Evolutionary conservation across 2,888 invertebrate genomes (phyloP).

Genomic region (Tiphia femorata): DNA sequence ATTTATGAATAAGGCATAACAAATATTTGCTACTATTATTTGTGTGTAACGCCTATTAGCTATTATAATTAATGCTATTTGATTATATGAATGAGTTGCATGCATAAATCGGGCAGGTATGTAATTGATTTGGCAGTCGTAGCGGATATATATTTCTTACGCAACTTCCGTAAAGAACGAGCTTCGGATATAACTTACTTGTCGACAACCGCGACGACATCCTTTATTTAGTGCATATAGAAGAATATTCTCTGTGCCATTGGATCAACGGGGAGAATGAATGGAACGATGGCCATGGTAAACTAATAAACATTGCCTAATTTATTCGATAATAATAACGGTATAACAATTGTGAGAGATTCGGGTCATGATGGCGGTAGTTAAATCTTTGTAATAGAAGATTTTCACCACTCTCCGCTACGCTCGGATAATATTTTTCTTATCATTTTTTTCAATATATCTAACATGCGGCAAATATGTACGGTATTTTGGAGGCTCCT

Average conservation of each 20-base stretch:
- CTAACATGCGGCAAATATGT: too few species aligned
- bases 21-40: background rate
- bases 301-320: too few species aligned
- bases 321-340: background rate
- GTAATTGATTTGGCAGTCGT: background rate
- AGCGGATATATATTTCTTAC: slow-evolving; percentile 10
- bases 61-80: background rate
- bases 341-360: background rate
- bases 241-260: slow-evolving; percentile 21
- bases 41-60: background rate
- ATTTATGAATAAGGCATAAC: background rate
- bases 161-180: slow-evolving; percentile 47
- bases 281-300: slow-evolving; percentile 65
- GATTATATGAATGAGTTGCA: background rate
- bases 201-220: slow-evolving; percentile 12
- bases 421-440: too few species aligned
- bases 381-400: slow-evolving; percentile 21
- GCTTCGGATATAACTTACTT: slow-evolving; percentile 35
- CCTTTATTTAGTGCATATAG: slow-evolving; percentile 9
- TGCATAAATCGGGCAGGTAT: background rate
- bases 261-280: slow-evolving; percentile 52
- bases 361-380: slow-evolving; percentile 41
- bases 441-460: background rate
- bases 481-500: too few species aligned
- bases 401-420: too few species aligned